phyloP scores from a whole-genome alignment of 2,113 vertebrate genomes.

The Cathartes aura region DNA sequence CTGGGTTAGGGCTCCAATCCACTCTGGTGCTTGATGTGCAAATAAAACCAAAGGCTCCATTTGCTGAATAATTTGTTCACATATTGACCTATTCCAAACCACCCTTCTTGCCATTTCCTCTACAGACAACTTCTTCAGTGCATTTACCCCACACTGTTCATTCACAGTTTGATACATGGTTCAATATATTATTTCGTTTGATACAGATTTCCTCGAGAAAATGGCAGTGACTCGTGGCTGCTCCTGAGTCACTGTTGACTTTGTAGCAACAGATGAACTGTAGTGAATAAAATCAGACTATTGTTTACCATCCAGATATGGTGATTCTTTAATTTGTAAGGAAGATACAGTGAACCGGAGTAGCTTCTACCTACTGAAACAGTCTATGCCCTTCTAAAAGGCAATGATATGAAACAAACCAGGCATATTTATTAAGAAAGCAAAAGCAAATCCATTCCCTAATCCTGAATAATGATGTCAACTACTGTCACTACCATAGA shows the following conservation, averaged over 20 bases:
- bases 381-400: not conserved
- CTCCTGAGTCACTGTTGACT: not conserved
- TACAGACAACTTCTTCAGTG: not conserved
- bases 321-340: not conserved
- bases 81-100: not conserved
- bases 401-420: not conserved
- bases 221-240: not conserved
- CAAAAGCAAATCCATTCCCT: not conserved
- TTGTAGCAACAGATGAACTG: not conserved
- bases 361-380: not conserved
- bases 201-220: not conserved
- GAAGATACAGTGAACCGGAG: not conserved
- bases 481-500: not conserved
- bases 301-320: not conserved
- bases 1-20: not conserved
- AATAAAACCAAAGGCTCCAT: not conserved
- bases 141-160: not conserved
- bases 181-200: not conserved
- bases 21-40: not conserved
- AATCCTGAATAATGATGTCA: not conserved
- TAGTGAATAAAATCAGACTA: not conserved
- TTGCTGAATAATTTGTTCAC: not conserved
- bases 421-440: not conserved
- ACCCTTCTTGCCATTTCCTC: not conserved
- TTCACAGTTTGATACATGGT: not conserved